Percentiles rank a stretch among this genome's conserved stretches.
Evolutionary conservation across 1,140 invertebrate species (phyloP).

Genomic region (Panagrolaimus sp.): DNA sequence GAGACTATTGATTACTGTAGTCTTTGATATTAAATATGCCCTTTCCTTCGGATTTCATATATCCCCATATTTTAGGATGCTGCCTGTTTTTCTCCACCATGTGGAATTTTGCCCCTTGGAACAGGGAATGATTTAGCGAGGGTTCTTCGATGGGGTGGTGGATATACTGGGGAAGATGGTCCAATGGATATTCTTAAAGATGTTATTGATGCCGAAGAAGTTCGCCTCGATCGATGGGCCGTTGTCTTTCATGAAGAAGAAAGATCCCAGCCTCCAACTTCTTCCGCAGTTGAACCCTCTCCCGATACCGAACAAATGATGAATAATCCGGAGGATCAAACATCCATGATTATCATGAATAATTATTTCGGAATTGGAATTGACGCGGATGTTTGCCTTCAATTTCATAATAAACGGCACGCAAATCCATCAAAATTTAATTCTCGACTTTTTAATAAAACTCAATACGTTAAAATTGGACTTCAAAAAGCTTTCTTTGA

Average conservation of each 20-base stretch:
- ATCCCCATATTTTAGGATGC: slow-evolving; percentile 69
- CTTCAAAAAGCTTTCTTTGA: slow-evolving; percentile 91
- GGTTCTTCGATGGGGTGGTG: slow-evolving; percentile 68
- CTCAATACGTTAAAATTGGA: slow-evolving; percentile 97
- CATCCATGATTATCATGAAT: slow-evolving; percentile 95
- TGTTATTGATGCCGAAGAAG: slow-evolving; percentile 97
- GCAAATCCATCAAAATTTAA: slow-evolving; percentile 95
- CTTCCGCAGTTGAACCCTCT: slow-evolving; percentile 66
- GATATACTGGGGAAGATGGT: slow-evolving; percentile 94
- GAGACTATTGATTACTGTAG: no score
- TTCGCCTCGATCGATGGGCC: slow-evolving; percentile 86
- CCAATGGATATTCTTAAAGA: slow-evolving; percentile 87
- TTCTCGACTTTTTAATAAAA: slow-evolving; percentile 82
- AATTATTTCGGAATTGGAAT: slow-evolving; percentile 99
- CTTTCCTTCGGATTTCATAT: no score
- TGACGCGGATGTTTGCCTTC: slow-evolving; percentile 93
- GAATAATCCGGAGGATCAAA: slow-evolving; percentile 90
- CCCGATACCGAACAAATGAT: slow-evolving; percentile 62
- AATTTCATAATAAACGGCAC: slow-evolving; percentile 84
- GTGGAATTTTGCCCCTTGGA: slow-evolving; percentile 93
- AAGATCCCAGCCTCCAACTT: slow-evolving; percentile 65
- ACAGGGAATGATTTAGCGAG: slow-evolving; percentile 70
- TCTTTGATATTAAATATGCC: no score
- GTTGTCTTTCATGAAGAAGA: slow-evolving; percentile 85
- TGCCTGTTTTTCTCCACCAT: slow-evolving; percentile 94